Conservation (phyloP, 2,113 vertebrate genomes). For the Rhinichthys klamathensis region DNA sequence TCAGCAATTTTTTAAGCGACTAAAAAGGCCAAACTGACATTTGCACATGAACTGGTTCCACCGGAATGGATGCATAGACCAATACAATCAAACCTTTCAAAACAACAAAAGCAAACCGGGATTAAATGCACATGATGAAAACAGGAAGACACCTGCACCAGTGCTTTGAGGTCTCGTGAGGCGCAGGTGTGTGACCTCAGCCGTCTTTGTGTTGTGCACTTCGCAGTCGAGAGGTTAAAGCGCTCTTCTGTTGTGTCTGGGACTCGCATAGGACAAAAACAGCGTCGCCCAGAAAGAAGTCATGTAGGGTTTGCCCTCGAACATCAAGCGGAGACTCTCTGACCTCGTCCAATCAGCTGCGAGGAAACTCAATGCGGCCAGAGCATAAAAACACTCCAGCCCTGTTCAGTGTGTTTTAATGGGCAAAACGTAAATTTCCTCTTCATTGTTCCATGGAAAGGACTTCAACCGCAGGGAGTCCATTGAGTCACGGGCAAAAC, state of each 20-base stretch:
- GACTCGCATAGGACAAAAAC: constrained; percentile 73
- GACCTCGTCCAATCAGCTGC: background rate
- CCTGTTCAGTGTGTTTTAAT: constrained; percentile 15
- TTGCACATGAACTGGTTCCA: background rate
- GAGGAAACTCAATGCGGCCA: background rate
- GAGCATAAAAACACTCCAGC: constrained; percentile 19
- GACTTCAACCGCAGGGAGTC: constrained; percentile 7
- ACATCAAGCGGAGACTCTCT: background rate
- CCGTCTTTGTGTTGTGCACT: constrained; percentile 70
- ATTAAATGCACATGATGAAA: constrained; percentile 42
- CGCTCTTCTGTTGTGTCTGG: constrained; percentile 78
- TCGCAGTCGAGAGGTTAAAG: constrained; percentile 69
- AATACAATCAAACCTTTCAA: background rate
- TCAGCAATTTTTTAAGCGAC: background rate
- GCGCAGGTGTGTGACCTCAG: constrained; percentile 79
- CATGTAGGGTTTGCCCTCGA: constrained; percentile 10
- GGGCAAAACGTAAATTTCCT: constrained; percentile 33
- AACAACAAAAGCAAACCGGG: constrained; percentile 2
- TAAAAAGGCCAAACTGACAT: background rate
- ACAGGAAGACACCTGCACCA: constrained; percentile 75
- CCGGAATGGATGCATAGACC: background rate
- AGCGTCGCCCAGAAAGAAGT: background rate
- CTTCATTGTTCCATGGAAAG: constrained; percentile 24
- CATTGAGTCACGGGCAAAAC: constrained; percentile 14
- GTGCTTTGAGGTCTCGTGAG: constrained; percentile 62